Conservation (phyloP, 2,888 invertebrate species). For the Zaprionus lineosus region DNA sequence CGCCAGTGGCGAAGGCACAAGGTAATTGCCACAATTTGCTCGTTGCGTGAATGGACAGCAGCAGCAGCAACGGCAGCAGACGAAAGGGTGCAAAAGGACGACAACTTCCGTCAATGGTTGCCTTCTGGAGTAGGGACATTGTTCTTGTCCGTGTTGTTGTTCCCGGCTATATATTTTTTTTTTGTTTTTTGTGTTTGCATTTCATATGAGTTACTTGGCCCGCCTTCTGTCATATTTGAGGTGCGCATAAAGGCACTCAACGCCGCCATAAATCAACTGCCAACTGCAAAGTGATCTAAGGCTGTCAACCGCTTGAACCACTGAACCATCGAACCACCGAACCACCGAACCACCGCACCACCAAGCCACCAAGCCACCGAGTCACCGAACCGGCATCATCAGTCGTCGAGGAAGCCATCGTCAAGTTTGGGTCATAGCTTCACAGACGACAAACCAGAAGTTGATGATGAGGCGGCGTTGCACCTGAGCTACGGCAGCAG, state of each 20-base stretch:
- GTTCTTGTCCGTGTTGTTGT: slow-evolving; percentile 9
- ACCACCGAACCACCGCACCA: slow-evolving; percentile 5
- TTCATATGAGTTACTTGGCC: slow-evolving; percentile 14
- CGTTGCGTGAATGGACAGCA: slow-evolving; percentile 70
- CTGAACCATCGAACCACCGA: slow-evolving; percentile 10
- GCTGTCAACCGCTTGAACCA: slow-evolving; percentile 55
- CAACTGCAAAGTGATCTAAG: slow-evolving; percentile 68
- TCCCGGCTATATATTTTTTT: slow-evolving; percentile 3
- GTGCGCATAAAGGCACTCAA: slow-evolving; percentile 78
- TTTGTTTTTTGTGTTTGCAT: slow-evolving; percentile 18
- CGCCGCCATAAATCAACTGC: slow-evolving; percentile 78
- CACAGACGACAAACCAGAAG: slow-evolving; percentile 57
- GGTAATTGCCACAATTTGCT: slow-evolving; percentile 79
- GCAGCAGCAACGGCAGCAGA: slow-evolving; percentile 5
- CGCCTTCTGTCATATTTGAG: slow-evolving; percentile 75
- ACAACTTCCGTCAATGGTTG: slow-evolving; percentile 53
- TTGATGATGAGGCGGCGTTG: slow-evolving; percentile 61
- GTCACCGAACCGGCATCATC: slow-evolving; percentile 30
- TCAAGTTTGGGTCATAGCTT: slow-evolving; percentile 65
- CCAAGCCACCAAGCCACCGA: slow-evolving; percentile 19
- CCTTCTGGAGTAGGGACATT: slow-evolving; percentile 15
- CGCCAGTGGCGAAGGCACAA: slow-evolving; percentile 15
- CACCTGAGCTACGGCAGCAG: slow-evolving; percentile 58
- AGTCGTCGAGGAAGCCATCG: too few relatives aligned
- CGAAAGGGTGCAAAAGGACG: slow-evolving; percentile 44